These are phyloP conservation scores for Malthinus flaveolus DNA, from an alignment of 2,888 invertebrate genomes.

Conservation along the genomic window DNA sequence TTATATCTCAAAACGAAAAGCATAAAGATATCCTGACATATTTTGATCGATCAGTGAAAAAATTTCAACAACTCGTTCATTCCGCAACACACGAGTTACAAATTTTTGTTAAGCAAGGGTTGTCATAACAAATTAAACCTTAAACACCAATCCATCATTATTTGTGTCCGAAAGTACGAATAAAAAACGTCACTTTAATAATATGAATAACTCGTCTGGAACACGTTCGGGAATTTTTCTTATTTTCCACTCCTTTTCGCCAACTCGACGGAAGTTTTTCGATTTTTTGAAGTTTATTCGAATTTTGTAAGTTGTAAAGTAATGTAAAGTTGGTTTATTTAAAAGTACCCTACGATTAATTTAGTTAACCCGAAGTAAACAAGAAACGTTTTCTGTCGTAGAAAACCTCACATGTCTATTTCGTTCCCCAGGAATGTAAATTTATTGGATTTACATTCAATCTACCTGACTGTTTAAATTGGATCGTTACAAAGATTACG, in stretches of 20 bases:
- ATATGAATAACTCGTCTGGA: background rate
- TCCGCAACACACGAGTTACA: slow-evolving; percentile 1
- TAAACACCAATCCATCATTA: slow-evolving; percentile 24
- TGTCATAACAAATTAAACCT: slow-evolving; percentile 28
- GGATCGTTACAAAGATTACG: slow-evolving; percentile 32
- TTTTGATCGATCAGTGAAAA: slow-evolving; percentile 26
- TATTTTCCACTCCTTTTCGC: too few species aligned
- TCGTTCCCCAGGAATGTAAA: too few species aligned
- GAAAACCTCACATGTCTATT: too few species aligned
- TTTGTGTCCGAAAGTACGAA: slow-evolving; percentile 2
- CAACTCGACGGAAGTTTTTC: too few species aligned
- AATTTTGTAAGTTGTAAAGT: too few species aligned
- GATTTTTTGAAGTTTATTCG: too few species aligned
- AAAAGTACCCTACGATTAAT: too few species aligned
- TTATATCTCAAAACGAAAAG: background rate
- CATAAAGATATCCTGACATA: slow-evolving; percentile 19
- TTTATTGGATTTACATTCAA: background rate
- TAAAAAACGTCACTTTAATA: background rate
- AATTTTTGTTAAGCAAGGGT: slow-evolving; percentile 26
- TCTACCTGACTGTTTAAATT: slow-evolving; percentile 22
- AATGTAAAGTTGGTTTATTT: too few species aligned
- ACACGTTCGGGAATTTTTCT: background rate
- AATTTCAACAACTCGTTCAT: slow-evolving; percentile 22
- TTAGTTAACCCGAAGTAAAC: too few species aligned
- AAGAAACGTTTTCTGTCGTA: background rate